Conservation (phyloP, 2,113 vertebrate genomes). For the Onychostoma macrolepis region DNA sequence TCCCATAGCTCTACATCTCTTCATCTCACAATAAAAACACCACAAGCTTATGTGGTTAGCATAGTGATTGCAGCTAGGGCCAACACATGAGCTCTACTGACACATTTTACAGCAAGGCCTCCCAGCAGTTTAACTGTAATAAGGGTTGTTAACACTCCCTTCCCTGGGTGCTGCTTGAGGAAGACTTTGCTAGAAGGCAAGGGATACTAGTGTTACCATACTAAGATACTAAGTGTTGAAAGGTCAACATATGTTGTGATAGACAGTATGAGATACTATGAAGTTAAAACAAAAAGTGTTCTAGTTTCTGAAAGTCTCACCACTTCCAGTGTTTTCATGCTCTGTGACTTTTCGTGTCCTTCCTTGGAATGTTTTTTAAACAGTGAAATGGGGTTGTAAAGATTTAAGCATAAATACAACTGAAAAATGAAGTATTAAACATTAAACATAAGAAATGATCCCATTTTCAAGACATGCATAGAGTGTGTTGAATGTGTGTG, state of each 20-base stretch:
- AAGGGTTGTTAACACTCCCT: background rate
- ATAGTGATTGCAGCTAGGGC: background rate
- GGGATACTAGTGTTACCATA: background rate
- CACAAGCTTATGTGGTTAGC: constrained; percentile 5
- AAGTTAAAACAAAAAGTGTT: background rate
- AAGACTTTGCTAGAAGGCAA: constrained; percentile 14
- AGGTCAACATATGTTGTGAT: background rate
- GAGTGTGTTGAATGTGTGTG: background rate
- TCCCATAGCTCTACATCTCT: background rate
- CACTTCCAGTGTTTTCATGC: background rate
- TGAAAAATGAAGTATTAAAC: background rate
- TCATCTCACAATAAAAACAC: background rate
- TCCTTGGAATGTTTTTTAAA: background rate
- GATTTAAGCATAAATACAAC: background rate
- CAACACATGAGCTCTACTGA: background rate
- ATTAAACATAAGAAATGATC: background rate
- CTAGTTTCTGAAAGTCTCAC: background rate
- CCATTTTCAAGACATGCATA: background rate
- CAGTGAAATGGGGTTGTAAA: background rate
- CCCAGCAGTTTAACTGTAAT: background rate
- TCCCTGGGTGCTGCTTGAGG: background rate
- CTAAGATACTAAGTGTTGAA: background rate
- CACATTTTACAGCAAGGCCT: background rate
- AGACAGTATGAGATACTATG: background rate
- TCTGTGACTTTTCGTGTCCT: background rate